Percentiles rank a stretch among this genome's conserved stretches.
Evolutionary conservation across 2,888 invertebrate genomes (phyloP).

Genomic region (Lasioglossum zephyrum): DNA sequence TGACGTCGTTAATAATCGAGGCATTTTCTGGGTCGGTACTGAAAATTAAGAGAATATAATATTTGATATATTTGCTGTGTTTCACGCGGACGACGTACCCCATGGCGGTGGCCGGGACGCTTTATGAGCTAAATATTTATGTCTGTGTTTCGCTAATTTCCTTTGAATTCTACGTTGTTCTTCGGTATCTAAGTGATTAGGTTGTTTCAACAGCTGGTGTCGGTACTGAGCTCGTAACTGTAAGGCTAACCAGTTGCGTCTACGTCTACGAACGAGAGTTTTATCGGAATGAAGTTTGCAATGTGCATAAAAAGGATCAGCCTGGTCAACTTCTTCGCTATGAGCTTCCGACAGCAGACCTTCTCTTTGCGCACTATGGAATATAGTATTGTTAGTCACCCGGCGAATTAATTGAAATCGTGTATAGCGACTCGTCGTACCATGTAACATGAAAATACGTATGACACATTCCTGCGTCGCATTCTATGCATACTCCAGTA

Average conservation of each 20-base stretch:
- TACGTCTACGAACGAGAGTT: conserved; percentile 91
- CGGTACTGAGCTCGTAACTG: conserved; percentile 92
- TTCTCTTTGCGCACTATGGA: conserved; percentile 93
- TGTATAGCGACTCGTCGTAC: conserved; percentile 83
- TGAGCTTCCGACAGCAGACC: conserved; percentile 97
- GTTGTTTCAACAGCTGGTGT: conserved; percentile 86
- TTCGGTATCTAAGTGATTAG: conserved; percentile 87
- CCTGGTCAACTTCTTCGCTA: conserved; percentile 95
- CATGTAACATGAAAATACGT: conserved; percentile 99
- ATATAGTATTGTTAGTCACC: not conserved
- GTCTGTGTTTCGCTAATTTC: conserved; percentile 93
- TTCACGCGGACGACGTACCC: conserved; percentile 86
- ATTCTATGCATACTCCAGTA: conserved; percentile 97
- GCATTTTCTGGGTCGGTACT: conserved; percentile 98
- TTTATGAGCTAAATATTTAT: conserved; percentile 92
- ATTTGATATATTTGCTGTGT: not conserved
- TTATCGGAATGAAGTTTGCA: conserved; percentile 98
- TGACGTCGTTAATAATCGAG: conserved; percentile 94
- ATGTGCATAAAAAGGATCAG: conserved; percentile 98
- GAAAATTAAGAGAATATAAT: conserved; percentile 63
- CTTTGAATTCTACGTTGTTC: conserved; percentile 91
- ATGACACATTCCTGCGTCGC: conserved; percentile 99
- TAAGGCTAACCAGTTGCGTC: conserved; percentile 94
- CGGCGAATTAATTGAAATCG: not conserved
- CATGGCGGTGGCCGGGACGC: conserved; percentile 91